A percentile compares a stretch with the other conserved stretches of the same genome.
These are phyloP conservation scores for Leptinotarsa rubiginosa DNA, from an alignment of 2,888 invertebrate genomes.

Conservation along the genomic window DNA sequence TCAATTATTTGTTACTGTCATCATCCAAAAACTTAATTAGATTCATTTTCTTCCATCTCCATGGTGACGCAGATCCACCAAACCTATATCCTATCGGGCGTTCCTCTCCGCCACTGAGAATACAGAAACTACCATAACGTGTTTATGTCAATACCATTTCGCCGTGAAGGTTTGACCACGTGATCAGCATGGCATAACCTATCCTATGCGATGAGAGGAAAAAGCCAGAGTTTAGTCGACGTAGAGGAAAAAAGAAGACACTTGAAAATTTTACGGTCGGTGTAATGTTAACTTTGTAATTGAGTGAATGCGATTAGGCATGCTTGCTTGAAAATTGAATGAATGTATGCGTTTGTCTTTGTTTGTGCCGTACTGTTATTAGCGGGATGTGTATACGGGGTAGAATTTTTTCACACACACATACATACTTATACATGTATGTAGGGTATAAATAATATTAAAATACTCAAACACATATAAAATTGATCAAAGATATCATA, in stretches of 20 bases:
- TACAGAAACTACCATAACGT: constrained; percentile 26
- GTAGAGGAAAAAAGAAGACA: constrained; percentile 35
- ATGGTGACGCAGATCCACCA: too few species aligned
- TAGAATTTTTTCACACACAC: not conserved
- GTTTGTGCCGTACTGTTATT: constrained; percentile 28
- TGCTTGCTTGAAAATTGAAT: constrained; percentile 37
- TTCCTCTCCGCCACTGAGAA: constrained; percentile 21
- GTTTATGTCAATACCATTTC: constrained; percentile 46
- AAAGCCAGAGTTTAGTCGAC: constrained; percentile 26
- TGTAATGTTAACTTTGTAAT: constrained; percentile 34
- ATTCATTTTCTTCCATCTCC: too few species aligned
- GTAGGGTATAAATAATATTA: too few species aligned
- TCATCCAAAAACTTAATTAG: too few species aligned
- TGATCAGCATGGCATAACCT: constrained; percentile 13
- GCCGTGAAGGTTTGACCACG: constrained; percentile 42
- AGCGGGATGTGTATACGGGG: not conserved
- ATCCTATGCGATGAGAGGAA: constrained; percentile 21
- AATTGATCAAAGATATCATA: too few species aligned
- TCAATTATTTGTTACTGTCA: too few species aligned
- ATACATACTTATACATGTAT: not conserved
- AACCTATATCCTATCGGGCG: too few species aligned
- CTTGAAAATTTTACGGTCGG: constrained; percentile 35
- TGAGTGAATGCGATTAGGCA: constrained; percentile 39
- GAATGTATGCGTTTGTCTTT: constrained; percentile 30
- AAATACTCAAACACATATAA: too few species aligned